Percentiles rank a stretch among this genome's conserved stretches.
phyloP scores from a whole-genome alignment of 2,113 vertebrate genomes.

The Nettapus auritus region DNA sequence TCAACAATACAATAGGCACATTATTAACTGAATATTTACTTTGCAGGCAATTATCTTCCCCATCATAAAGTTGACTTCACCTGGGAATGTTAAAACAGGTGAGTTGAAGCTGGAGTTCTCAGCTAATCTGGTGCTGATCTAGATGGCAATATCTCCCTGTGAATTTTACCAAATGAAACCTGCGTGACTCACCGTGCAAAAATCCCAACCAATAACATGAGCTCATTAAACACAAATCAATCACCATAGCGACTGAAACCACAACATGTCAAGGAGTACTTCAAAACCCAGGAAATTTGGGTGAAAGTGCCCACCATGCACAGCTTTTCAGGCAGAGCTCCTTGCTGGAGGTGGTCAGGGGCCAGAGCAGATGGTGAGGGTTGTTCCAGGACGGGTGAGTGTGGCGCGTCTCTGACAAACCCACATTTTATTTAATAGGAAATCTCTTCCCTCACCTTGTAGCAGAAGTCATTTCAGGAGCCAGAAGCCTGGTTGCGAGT shows the following conservation, averaged over 20 bases:
- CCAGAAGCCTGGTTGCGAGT: background rate
- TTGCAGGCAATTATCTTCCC: slow-evolving; percentile 51
- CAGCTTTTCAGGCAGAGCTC: background rate
- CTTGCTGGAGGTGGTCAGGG: background rate
- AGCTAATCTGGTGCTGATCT: slow-evolving; percentile 53
- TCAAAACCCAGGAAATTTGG: slow-evolving; percentile 3
- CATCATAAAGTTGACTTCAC: slow-evolving; percentile 59
- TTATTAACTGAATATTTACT: slow-evolving; percentile 60
- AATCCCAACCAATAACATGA: slow-evolving; percentile 67
- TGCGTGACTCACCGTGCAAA: slow-evolving; percentile 51
- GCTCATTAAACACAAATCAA: slow-evolving; percentile 61
- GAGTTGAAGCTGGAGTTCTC: slow-evolving; percentile 33
- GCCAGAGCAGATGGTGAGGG: background rate
- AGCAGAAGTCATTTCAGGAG: background rate
- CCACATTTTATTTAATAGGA: fast-evolving
- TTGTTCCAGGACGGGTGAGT: background rate
- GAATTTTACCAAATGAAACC: slow-evolving; percentile 43
- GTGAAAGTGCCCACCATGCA: slow-evolving; percentile 17
- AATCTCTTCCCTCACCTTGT: background rate
- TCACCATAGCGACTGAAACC: slow-evolving; percentile 45
- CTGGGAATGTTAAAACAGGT: slow-evolving; percentile 34
- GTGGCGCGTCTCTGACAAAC: background rate
- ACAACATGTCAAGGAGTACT: background rate
- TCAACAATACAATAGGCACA: slow-evolving; percentile 46
- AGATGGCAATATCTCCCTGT: slow-evolving; percentile 43